These are phyloP conservation scores for Aphrocallistes beatrix DNA, from an alignment of 37 sponge, comb jelly and placozoan species.

Conservation along the genomic window DNA sequence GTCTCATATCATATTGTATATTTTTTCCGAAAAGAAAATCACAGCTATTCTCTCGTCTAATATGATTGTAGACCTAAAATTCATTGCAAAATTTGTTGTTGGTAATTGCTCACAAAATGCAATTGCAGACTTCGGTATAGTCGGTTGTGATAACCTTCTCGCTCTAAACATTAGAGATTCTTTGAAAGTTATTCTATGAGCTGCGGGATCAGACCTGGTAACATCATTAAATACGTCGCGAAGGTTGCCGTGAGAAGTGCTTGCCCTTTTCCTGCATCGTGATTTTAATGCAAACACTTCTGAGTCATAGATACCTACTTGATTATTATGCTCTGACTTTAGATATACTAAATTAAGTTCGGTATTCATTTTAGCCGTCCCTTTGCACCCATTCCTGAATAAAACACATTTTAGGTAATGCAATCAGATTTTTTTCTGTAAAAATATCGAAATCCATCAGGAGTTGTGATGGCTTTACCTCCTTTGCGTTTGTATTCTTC, in stretches of 20 bases:
- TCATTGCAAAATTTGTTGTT: neutral
- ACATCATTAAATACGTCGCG: slow-evolving; percentile 7
- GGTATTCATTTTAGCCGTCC: neutral
- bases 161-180: slow-evolving; percentile 14
- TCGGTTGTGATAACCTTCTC: neutral
- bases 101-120: neutral
- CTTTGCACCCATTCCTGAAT: too few species aligned
- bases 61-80: neutral
- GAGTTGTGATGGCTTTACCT: neutral
- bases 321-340: neutral
- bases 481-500: neutral
- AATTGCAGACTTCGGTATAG: neutral
- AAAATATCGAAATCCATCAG: neutral
- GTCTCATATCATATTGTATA: neutral
- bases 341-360: neutral
- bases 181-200: neutral
- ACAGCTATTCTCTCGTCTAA: slow-evolving; percentile 17
- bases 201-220: neutral
- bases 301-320: neutral
- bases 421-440: neutral
- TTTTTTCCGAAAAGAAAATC: slow-evolving; percentile 1
- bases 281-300: neutral
- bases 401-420: too few species aligned
- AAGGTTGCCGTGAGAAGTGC: neutral
- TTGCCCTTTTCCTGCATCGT: neutral